Evolutionary conservation across 2,113 vertebrate species (phyloP), one percentile per base, ranked within the genome.

Genomic region (Oenanthe melanoleuca): DNA sequence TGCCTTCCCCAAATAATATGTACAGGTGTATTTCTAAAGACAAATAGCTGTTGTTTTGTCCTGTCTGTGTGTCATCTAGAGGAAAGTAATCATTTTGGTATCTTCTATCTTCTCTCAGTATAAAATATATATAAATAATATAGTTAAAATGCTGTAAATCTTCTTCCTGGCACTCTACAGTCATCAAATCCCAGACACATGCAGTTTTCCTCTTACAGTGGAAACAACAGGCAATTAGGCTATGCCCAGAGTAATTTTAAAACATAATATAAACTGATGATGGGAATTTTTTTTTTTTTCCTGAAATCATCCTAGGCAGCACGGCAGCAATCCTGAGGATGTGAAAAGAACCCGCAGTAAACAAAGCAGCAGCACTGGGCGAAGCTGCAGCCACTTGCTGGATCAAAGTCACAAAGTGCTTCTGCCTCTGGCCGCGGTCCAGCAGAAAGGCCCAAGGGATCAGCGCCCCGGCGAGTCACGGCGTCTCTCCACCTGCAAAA

Each of bases 401-500:
- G 69, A 84, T 49, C 61, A n/a, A 95, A 95, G 82, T 55, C 79
- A 24, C 0, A 2, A 37, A 37, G 56, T 75, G 86, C 34, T 63
- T 88, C 80, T 93, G 92, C 81, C 63, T 38, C 88, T 96, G 96
- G 94, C 87, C 84, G 64, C 1, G 2, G 71, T 78, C 88, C 95
- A 86, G 81, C 80, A 86, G 93, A 93, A 96, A 63, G 50, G 95
- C 87, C 26, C 19, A 92, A 14, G 59, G 85, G 91, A 90, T 47
- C 2, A 87, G 71, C 44, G 49, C 56, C 57, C 69, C 2, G 14
- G 59, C 97, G 95, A 98, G 83, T 98, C 98, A 98, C 7, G 1
- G 97, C 96, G 93, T 98, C 97, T 95, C 95, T 96, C 88, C 86
- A 93, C 50, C 94, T 89, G 59, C 45, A 90, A 83, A 95, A 91